Conservation (phyloP, 1,140 invertebrate genomes). For the Schlechtendalia chinensis region DNA sequence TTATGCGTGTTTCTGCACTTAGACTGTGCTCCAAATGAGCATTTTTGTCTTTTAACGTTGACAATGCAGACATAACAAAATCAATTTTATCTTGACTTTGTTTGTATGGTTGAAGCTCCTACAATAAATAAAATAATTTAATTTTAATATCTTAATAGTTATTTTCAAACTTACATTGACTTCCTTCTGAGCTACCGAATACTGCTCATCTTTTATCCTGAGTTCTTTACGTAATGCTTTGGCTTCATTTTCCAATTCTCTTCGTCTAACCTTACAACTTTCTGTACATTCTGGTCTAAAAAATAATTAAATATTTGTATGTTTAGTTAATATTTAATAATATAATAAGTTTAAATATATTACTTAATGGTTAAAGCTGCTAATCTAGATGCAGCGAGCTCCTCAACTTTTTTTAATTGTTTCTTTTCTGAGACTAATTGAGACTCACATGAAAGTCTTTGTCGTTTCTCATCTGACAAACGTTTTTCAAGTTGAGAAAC, state of each 20-base stretch:
- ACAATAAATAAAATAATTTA: conserved; percentile 50
- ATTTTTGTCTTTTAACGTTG: conserved; percentile 81
- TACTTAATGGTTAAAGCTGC: conserved; percentile 51
- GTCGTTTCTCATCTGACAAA: conserved; percentile 79
- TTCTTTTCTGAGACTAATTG: conserved; percentile 76
- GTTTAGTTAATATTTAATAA: neutral
- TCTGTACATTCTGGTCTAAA: conserved; percentile 70
- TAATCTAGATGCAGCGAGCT: conserved; percentile 57
- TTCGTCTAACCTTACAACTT: conserved; percentile 69
- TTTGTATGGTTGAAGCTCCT: conserved; percentile 63
- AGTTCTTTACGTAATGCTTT: conserved; percentile 72
- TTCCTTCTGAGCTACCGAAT: conserved; percentile 61
- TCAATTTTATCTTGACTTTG: conserved; percentile 77
- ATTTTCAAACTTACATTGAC: conserved; percentile 57
- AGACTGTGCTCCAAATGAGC: conserved; percentile 86
- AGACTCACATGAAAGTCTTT: conserved; percentile 70
- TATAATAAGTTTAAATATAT: conserved; percentile 19
- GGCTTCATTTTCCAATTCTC: conserved; percentile 76
- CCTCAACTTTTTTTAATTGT: conserved; percentile 59
- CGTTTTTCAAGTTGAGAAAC: conserved; percentile 74
- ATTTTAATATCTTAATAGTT: neutral
- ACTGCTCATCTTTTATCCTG: conserved; percentile 73
- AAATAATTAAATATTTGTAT: conserved; percentile 6
- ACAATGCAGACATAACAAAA: conserved; percentile 75
- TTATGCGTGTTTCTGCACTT: conserved; percentile 91